phyloP scores from a whole-genome alignment of 2,888 invertebrate species.

The Taenaris catops region DNA sequence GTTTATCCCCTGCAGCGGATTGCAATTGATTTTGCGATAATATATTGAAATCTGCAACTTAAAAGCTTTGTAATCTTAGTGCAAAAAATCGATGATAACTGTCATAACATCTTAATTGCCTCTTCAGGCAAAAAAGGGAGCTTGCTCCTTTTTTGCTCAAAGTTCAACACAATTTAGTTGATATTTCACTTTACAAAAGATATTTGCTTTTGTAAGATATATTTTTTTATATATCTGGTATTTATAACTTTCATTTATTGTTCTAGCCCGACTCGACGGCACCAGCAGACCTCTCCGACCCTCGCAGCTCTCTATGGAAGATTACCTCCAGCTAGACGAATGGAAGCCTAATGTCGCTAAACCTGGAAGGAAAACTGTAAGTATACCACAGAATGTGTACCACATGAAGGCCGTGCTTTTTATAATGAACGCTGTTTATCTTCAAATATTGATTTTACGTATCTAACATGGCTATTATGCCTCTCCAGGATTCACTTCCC shows the following conservation, averaged over 20 bases:
- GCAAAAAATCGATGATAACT: too few species aligned
- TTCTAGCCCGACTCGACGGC: conserved; percentile 95
- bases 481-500: conserved; percentile 2
- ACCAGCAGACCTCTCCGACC: conserved; percentile 87
- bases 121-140: too few species aligned
- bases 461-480: neutral
- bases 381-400: conserved; percentile 40
- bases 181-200: too few species aligned
- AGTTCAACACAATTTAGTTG: too few species aligned
- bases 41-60: too few species aligned
- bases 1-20: too few species aligned
- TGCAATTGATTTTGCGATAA: too few species aligned
- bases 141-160: too few species aligned
- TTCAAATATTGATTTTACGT: neutral
- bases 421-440: neutral
- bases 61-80: too few species aligned
- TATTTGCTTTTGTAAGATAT: too few species aligned
- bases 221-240: too few species aligned
- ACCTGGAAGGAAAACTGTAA: conserved; percentile 94
- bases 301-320: conserved; percentile 90
- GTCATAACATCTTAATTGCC: too few species aligned
- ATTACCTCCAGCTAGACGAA: conserved; percentile 93
- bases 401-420: neutral
- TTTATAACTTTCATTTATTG: conserved; percentile 47
- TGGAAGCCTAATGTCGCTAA: conserved; percentile 81